Base-by-base conservation (phyloP, 2,888 invertebrate genomes). In the Dasysyrphus tricinctus region DNA sequence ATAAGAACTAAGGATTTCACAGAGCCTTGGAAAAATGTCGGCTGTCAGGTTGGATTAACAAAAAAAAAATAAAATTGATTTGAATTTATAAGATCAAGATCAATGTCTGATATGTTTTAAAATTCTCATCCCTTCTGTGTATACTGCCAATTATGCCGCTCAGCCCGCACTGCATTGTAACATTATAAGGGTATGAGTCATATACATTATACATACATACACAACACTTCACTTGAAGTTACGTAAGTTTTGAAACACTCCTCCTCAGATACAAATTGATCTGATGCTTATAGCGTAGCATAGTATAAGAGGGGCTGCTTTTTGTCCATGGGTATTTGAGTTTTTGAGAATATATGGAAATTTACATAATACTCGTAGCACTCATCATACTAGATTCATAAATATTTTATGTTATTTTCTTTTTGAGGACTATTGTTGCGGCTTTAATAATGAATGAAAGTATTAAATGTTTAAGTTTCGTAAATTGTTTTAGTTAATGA, bases 91-190 rank as follows among this genome's bases (percentile, higher is more conserved):
- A 61, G 7, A 24, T 39, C 14, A 61, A 61, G 61, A 42, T 61
- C 42, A 61, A 42, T 61, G 16, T 16, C 34, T 56, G 32, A 57
- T 57, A 19, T 34, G 57, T 34, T 34, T 57, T 29, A 34, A 57
- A 34, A 37, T 16, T 34, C n/a, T 32, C 32, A n/a, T 56, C n/a
- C n/a, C 29, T 56, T 9, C n/a, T 32, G 3, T 24, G 24, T 56
- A 8, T n/a, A 32, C 5, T n/a, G 8, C 1, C 32, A 24, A 29
- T 5, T 5, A 12, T 16, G 9, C 16, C 3, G 8, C 49, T 5
- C 5, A 51, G 14, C 61, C 42, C 61, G n/a, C 24, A 61, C 42
- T 24, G 6, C 6, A 24, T 61, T 37, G 57, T 16, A 16, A 57
- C 3, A 34, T 34, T 57, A 37, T 57, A 16, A 6, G 57, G 57